Evolutionary conservation across 2,113 vertebrate genomes (phyloP), one percentile per base, ranked within the genome.

Genomic region (Sebastes schlegelii): DNA sequence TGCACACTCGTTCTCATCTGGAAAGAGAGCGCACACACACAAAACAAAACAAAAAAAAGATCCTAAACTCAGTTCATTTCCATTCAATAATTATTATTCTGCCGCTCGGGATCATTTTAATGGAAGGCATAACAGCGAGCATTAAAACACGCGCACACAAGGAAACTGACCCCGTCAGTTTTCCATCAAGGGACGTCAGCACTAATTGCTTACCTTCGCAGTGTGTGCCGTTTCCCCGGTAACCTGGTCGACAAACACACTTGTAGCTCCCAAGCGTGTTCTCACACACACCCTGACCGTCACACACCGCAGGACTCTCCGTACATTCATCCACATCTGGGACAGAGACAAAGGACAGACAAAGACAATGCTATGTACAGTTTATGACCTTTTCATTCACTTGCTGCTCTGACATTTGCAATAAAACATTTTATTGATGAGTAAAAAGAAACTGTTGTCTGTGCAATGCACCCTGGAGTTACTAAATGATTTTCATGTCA

Each of bases 301-400:
- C 87, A 70, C 96, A 96, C 85, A 84, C 83, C 0, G 55, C 80
- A 14, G 92, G 88, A 68, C 74, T 88, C 57, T 94, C 91, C 8
- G 49, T 49, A 76, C 96, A 96, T 86, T 96, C 96, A 46, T 96
- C 94, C 74, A 96, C 93, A 91, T 96, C 96, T 96, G 89, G 55
- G 74, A 83, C 83, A 81, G 54, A 82, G 49, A 34, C 58, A 6
- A 34, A 87, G 51, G 74, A 84, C 81, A 81, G 54, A 77, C 40
- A 21, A 0, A 61, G 17, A 74, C 66, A 48, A 40, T 7, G 43
- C 10, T 48, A 14, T 21, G 19, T 3, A 2, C 11, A 67, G 10
- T 17, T 12, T 6, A 6, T 5, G 12, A 65, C 13, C 34, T 54
- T 70, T 78, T 26, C 21, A 55, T 62, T 70, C 11, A 21, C 58